Conservation (phyloP, 2,888 invertebrate species). For the Drosophila kanekoi region DNA sequence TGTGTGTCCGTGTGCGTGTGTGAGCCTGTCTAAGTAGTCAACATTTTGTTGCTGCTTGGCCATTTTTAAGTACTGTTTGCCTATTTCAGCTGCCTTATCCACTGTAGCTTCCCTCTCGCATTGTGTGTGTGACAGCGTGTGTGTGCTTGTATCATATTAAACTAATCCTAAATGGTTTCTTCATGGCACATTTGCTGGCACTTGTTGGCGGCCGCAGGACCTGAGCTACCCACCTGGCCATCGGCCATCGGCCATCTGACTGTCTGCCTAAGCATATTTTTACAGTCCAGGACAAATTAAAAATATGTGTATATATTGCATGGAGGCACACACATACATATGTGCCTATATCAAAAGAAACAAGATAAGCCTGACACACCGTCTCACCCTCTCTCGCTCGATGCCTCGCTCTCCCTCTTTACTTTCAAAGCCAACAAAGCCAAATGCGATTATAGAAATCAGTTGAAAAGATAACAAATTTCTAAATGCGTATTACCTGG, state of each 20-base stretch:
- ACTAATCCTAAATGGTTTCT: conserved; percentile 84
- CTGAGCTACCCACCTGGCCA: conserved; percentile 11
- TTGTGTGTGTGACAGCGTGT: background rate
- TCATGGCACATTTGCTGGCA: conserved; percentile 82
- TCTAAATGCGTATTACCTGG: conserved; percentile 26
- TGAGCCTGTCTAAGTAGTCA: conserved; percentile 63
- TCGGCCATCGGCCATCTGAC: conserved; percentile 1
- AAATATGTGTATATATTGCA: conserved; percentile 9
- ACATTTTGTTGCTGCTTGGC: conserved; percentile 68
- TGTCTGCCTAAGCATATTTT: conserved; percentile 47
- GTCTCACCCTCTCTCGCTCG: background rate
- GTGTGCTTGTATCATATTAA: conserved; percentile 80
- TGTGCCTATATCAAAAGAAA: conserved; percentile 5
- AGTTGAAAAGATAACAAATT: conserved; percentile 31
- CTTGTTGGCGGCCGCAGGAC: conserved; percentile 47
- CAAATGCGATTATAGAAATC: conserved; percentile 51
- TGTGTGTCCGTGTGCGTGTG: conserved; percentile 22
- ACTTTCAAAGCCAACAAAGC: conserved; percentile 7
- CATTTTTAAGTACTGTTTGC: conserved; percentile 82
- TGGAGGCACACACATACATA: background rate
- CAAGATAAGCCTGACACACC: background rate
- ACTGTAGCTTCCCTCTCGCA: conserved; percentile 4
- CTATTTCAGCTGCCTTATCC: conserved; percentile 82
- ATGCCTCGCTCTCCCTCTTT: too few relatives aligned
- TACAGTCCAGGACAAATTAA: conserved; percentile 41